These are phyloP conservation scores for Agonum fuliginosum DNA, from an alignment of 2,888 invertebrate species.

Conservation along the genomic window DNA sequence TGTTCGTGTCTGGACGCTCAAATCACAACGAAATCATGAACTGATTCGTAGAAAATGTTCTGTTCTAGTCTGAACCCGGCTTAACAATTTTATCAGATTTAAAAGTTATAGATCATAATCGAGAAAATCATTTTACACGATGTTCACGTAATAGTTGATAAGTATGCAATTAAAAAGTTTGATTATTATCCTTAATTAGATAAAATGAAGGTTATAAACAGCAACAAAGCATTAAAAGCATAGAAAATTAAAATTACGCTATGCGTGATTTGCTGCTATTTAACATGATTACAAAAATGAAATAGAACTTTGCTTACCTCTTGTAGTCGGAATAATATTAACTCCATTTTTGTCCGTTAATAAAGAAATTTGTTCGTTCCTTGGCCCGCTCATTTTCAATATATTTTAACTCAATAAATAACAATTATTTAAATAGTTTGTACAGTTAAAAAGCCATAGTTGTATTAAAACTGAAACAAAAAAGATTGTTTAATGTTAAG, in stretches of 20 bases:
- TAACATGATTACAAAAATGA: conserved; percentile 21
- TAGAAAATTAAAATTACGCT: background rate
- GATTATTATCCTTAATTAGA: background rate
- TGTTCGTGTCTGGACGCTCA: too few species aligned
- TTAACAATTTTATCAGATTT: too few species aligned
- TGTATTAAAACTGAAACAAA: conserved; percentile 49
- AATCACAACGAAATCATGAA: too few species aligned
- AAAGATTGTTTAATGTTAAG: background rate
- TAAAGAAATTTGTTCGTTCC: conserved; percentile 63
- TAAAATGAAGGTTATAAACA: conserved; percentile 10
- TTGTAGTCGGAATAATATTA: conserved; percentile 61
- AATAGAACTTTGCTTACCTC: conserved; percentile 54
- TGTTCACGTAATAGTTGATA: too few species aligned
- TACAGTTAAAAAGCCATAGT: too few species aligned
- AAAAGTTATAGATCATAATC: too few species aligned
- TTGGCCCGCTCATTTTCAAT: conserved; percentile 63
- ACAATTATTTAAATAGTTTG: background rate
- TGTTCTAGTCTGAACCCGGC: too few species aligned
- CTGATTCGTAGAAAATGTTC: too few species aligned
- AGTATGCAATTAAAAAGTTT: too few species aligned
- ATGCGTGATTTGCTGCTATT: conserved; percentile 40
- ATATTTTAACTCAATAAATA: conserved; percentile 6
- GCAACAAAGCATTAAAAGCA: background rate
- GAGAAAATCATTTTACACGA: too few species aligned
- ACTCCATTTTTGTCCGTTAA: conserved; percentile 66